Percentiles rank a stretch among this genome's conserved stretches.
These are phyloP conservation scores for Apeira syringaria DNA, from an alignment of 2,888 invertebrate species.

Conservation along the genomic window DNA sequence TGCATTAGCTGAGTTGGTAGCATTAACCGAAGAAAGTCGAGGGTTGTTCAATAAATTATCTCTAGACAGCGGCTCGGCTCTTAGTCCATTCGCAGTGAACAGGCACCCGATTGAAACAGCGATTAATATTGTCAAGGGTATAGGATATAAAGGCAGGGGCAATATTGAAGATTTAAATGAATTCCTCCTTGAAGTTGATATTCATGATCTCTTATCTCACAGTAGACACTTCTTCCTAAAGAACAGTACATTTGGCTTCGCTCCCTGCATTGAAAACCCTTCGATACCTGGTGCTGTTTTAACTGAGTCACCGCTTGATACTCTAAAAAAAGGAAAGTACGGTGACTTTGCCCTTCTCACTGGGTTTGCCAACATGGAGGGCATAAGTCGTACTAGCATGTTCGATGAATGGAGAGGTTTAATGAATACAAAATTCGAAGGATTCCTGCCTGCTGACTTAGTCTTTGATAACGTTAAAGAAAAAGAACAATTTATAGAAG, in stretches of 20 bases:
- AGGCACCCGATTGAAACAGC: constrained; percentile 67
- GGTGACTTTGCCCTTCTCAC: constrained; percentile 56
- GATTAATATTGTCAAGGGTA: constrained; percentile 59
- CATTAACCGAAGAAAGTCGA: constrained; percentile 54
- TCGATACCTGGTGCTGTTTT: constrained; percentile 55
- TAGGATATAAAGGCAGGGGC: constrained; percentile 64
- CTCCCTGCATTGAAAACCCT: constrained; percentile 67
- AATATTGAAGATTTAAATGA: constrained; percentile 63
- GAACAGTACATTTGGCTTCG: constrained; percentile 72
- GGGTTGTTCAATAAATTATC: constrained; percentile 67
- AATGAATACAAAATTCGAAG: constrained; percentile 67
- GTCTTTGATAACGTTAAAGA: constrained; percentile 45
- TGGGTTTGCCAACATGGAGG: constrained; percentile 73
- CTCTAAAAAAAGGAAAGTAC: constrained; percentile 51
- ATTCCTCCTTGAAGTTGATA: constrained; percentile 59
- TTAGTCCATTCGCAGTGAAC: constrained; percentile 65
- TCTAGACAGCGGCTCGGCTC: constrained; percentile 70
- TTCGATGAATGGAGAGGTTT: constrained; percentile 60
- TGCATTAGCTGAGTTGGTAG: constrained; percentile 70
- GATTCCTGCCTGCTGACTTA: constrained; percentile 68
- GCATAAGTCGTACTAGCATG: constrained; percentile 61
- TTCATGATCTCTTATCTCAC: constrained; percentile 44
- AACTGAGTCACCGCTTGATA: constrained; percentile 65
- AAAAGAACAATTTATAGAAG: constrained; percentile 44
- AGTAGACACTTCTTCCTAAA: constrained; percentile 64